Percentiles rank a stretch among this genome's conserved stretches.
phyloP scores from a whole-genome alignment of 2,797 vertebrate species.

The Acrossocheilus fasciatus region DNA sequence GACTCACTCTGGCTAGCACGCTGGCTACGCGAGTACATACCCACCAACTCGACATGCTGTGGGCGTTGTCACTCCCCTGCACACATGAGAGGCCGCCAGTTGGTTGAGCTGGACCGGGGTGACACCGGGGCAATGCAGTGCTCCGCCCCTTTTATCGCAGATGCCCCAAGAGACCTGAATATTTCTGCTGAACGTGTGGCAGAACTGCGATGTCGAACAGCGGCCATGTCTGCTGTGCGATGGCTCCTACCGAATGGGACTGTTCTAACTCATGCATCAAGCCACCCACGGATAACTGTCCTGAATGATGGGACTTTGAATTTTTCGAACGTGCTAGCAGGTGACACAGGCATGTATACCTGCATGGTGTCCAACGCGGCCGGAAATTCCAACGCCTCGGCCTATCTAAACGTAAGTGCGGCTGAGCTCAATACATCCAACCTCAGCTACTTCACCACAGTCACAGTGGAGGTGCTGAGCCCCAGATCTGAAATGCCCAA shows the following conservation, averaged over 20 bases:
- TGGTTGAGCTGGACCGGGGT: slow-evolving; percentile 92
- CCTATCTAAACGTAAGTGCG: slow-evolving; percentile 96
- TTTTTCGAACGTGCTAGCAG: slow-evolving; percentile 91
- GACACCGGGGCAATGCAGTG: slow-evolving; percentile 91
- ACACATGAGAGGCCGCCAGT: slow-evolving; percentile 91
- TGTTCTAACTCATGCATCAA: slow-evolving; percentile 91
- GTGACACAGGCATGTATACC: slow-evolving; percentile 94
- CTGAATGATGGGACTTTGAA: slow-evolving; percentile 95
- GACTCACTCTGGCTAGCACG: slow-evolving; percentile 95
- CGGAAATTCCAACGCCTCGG: slow-evolving; percentile 95
- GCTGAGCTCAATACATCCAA: slow-evolving; percentile 98
- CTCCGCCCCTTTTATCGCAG: slow-evolving; percentile 94
- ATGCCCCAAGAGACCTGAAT: slow-evolving; percentile 93
- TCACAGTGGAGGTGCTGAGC: slow-evolving; percentile 93
- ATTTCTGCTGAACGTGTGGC: slow-evolving; percentile 94
- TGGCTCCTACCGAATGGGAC: slow-evolving; percentile 95
- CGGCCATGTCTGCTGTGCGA: slow-evolving; percentile 92
- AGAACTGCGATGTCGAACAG: slow-evolving; percentile 91
- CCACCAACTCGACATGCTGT: slow-evolving; percentile 96
- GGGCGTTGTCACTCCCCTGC: slow-evolving; percentile 92
- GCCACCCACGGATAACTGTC: slow-evolving; percentile 89
- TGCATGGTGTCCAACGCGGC: slow-evolving; percentile 99
- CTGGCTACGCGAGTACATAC: slow-evolving; percentile 95
- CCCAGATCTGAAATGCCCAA: slow-evolving; percentile 90
- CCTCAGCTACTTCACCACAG: slow-evolving; percentile 97